A percentile compares a stretch with the other conserved stretches of the same genome.
These are phyloP conservation scores for Dicaeum eximium DNA, from an alignment of 2,113 vertebrate genomes.

Conservation along the genomic window DNA sequence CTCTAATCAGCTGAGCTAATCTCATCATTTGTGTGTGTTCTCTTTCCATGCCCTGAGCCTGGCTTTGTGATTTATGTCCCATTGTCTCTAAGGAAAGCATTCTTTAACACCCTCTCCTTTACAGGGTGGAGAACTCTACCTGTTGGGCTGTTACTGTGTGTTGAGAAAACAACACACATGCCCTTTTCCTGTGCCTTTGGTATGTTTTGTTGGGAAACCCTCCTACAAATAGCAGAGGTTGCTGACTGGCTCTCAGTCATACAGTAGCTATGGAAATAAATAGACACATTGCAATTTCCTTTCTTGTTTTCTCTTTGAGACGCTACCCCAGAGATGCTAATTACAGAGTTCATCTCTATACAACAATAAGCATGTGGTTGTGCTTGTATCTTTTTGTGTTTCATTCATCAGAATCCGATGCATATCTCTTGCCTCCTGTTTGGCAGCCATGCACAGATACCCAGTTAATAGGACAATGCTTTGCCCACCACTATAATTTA, in stretches of 20 bases:
- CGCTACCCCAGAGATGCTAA: background rate
- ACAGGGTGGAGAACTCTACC: background rate
- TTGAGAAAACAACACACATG: background rate
- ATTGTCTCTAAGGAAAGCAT: background rate
- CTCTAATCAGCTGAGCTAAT: background rate
- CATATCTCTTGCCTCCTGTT: conserved; percentile 7
- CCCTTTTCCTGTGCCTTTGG: background rate
- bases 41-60: background rate
- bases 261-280: conserved; percentile 45
- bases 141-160: background rate
- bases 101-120: background rate
- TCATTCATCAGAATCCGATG: background rate
- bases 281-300: conserved; percentile 37
- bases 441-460: background rate
- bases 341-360: conserved; percentile 38
- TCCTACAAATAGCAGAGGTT: conserved; percentile 20
- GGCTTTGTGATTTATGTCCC: background rate
- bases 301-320: conserved; percentile 57
- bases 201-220: conserved; percentile 38
- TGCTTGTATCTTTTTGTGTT: conserved; percentile 46
- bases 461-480: background rate
- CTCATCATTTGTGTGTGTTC: background rate
- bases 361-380: conserved; percentile 3
- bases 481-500: background rate
- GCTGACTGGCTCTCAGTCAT: conserved; percentile 9